Evolutionary conservation across 2,888 invertebrate species (phyloP), one percentile per base, ranked within the genome.

Genomic region (Chirona hameri): DNA sequence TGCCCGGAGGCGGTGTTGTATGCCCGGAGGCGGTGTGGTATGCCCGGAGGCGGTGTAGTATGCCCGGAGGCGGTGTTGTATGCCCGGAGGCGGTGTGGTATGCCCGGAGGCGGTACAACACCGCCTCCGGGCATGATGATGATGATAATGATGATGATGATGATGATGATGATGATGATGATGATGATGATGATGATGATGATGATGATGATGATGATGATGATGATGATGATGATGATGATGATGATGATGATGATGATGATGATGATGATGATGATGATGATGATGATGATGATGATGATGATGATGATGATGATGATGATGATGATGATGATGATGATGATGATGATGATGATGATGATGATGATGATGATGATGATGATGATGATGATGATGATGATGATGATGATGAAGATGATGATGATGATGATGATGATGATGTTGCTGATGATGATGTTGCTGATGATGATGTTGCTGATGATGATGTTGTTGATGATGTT

Each of bases 131-230:
- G 18, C 21, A 65, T 18, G 65, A n/a, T 65, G 65, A 65, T 65
- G 65, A 65, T 65, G n/a, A 65, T 65, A n/a, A 65, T 65, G 65
- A 65, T 65, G 65, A 65, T 65, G 65, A 65, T n/a, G 65, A 65
- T 65, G 65, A 65, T 65, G 65, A 65, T 65, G 65, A 65, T 65
- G 65, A n/a, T 65, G 65, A 65, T 65, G 65, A n/a, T 65, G 65
- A 65, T 65, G 65, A 65, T 65, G 65, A 65, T 65, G 65, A 65
- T 65, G 65, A 65, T 65, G 65, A 65, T 65, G 65, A 65, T 65
- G 65, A 65, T 65, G 65, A 65, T 65, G 65, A 65, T n/a, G 65
- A 65, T 65, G 65, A 65, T 65, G 65, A 65, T 65, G 65, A 65
- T 65, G 65, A 65, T 65, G 65, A 65, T 65, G 65, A 65, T 65